These are phyloP conservation scores for Gallinago solitaria DNA, from an alignment of 2,797 vertebrate genomes.

Conservation along the genomic window DNA sequence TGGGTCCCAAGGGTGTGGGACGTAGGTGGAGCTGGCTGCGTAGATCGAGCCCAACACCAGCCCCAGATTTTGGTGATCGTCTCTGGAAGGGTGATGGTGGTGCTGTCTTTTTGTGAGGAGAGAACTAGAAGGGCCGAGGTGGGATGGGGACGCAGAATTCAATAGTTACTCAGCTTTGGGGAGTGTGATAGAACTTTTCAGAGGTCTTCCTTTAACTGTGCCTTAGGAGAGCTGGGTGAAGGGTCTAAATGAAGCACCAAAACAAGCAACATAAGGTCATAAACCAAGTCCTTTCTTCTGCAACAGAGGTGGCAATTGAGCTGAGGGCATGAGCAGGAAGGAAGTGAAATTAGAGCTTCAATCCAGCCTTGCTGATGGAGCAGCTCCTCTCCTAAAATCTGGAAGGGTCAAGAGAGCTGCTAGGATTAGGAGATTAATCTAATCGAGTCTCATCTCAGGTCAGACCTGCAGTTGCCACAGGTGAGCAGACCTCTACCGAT, in stretches of 20 bases:
- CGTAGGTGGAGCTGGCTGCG: fast-evolving
- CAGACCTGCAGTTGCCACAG: background rate
- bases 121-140: background rate
- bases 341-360: background rate
- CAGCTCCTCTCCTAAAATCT: background rate
- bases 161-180: background rate
- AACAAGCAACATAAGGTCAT: background rate
- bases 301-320: background rate
- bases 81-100: background rate
- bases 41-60: too few relatives aligned
- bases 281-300: background rate
- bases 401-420: too few relatives aligned
- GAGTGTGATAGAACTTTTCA: background rate
- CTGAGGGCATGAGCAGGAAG: background rate
- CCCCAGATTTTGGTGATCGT: background rate
- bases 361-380: background rate
- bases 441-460: background rate
- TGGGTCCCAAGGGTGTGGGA: background rate
- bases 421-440: background rate
- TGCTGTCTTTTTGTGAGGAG: background rate
- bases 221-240: background rate
- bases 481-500: background rate
- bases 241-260: background rate
- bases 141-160: background rate
- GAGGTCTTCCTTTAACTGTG: background rate